phyloP scores from a whole-genome alignment of 2,888 invertebrate species.

The Drosophila ezoana region DNA sequence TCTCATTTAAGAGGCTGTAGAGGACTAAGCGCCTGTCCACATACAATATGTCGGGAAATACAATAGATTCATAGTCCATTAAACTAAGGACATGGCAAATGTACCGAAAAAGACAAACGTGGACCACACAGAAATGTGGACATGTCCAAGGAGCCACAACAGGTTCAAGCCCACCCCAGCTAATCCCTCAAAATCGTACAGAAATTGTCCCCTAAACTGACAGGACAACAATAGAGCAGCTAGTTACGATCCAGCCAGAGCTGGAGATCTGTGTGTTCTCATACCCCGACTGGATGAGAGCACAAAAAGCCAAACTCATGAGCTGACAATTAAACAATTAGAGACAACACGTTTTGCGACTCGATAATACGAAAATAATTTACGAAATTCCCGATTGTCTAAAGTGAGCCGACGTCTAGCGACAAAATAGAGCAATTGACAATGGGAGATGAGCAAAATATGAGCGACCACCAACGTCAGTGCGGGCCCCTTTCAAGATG shows the following conservation, averaged over 20 bases:
- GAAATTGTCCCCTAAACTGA: constrained; percentile 61
- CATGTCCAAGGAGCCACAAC: constrained; percentile 48
- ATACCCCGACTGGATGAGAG: constrained; percentile 28
- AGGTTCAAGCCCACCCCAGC: constrained; percentile 52
- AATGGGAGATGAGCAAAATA: constrained; percentile 70
- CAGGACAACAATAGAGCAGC: constrained; percentile 53
- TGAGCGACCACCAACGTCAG: constrained; percentile 71
- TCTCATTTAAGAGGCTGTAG: constrained; percentile 11
- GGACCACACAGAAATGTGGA: constrained; percentile 61
- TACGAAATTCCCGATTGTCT: constrained; percentile 54
- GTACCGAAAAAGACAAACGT: constrained; percentile 16
- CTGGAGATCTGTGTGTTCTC: constrained; percentile 28
- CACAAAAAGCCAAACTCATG: constrained; percentile 54
- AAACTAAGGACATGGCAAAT: constrained; percentile 40
- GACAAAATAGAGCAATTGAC: constrained; percentile 78
- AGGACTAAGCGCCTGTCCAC: constrained; percentile 12
- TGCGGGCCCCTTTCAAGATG: constrained; percentile 54
- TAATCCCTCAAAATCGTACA: constrained; percentile 64
- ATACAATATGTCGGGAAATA: constrained; percentile 4
- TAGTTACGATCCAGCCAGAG: constrained; percentile 31
- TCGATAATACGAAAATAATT: constrained; percentile 83
- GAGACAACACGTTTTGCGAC: constrained; percentile 71
- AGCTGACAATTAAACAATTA: constrained; percentile 82
- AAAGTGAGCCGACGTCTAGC: constrained; percentile 39
- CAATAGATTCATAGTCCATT: constrained; percentile 55